Evolutionary conservation across 2,113 vertebrate species (phyloP).

Genomic region (Ahaetulla prasina): DNA sequence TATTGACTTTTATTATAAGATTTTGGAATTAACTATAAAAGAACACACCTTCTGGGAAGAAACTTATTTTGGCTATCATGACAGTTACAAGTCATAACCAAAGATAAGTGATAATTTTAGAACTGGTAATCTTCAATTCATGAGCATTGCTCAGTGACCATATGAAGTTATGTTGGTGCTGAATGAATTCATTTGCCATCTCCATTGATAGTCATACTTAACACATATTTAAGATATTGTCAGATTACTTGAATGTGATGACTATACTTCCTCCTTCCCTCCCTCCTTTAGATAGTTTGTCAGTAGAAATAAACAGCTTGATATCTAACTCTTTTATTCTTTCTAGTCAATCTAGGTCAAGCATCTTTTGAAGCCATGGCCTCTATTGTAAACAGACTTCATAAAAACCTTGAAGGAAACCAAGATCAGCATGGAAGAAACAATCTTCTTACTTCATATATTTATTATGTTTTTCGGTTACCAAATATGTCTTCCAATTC

Average conservation of each 20-base stretch:
- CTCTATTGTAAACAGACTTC: constrained; percentile 93
- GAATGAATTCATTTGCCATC: not conserved
- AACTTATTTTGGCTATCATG: not conserved
- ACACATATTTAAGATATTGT: not conserved
- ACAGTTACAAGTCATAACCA: not conserved
- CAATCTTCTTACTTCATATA: constrained; percentile 92
- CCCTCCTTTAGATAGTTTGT: not conserved
- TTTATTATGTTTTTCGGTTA: constrained; percentile 94
- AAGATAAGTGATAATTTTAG: not conserved
- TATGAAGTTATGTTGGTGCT: not conserved
- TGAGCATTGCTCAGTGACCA: not conserved
- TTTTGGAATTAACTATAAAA: not conserved
- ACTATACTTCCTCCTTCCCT: not conserved
- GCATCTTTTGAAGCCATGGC: constrained; percentile 97
- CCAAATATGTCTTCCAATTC: constrained; percentile 91
- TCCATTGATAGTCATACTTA: not conserved
- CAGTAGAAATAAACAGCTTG: not conserved
- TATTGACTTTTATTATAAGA: not conserved
- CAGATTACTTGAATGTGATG: not conserved
- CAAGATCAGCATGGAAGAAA: constrained; percentile 97
- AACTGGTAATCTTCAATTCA: not conserved
- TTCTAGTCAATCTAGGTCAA: constrained; percentile 93
- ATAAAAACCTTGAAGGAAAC: constrained; percentile 93
- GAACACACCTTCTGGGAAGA: not conserved
- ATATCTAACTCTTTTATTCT: constrained; percentile 27